These are phyloP conservation scores for Agriopis marginaria DNA, from an alignment of 2,888 invertebrate species.

Conservation along the genomic window DNA sequence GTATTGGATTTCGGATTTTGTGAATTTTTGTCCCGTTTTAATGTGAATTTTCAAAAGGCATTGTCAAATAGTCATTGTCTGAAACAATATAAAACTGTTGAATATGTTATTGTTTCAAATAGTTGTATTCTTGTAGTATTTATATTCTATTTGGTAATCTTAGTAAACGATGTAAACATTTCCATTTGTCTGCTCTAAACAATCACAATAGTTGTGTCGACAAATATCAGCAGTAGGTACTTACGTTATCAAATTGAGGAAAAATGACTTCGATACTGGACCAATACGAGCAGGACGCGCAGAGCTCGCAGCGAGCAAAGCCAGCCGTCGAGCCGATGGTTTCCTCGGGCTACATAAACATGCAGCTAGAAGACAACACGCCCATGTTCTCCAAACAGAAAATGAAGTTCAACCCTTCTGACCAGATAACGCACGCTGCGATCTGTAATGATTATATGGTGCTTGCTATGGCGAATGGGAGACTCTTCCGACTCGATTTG, in stretches of 20 bases:
- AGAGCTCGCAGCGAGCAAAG: constrained; percentile 75
- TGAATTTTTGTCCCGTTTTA: too few relatives aligned
- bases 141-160: too few relatives aligned
- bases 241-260: constrained; percentile 25
- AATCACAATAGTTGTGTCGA: not conserved
- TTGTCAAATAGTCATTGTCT: too few relatives aligned
- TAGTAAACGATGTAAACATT: too few relatives aligned
- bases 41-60: too few relatives aligned
- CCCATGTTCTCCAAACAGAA: constrained; percentile 95
- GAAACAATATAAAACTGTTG: too few relatives aligned
- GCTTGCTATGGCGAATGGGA: constrained; percentile 93
- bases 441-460: constrained; percentile 94
- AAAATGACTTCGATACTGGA: constrained; percentile 94
- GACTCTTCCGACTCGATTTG: constrained; percentile 93
- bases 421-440: constrained; percentile 92
- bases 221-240: not conserved
- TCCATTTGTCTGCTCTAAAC: too few relatives aligned
- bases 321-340: constrained; percentile 76
- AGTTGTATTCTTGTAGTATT: too few relatives aligned
- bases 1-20: too few relatives aligned
- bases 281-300: constrained; percentile 93
- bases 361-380: constrained; percentile 89
- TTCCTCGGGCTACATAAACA: constrained; percentile 83
- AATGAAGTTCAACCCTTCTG: constrained; percentile 92
- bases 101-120: not conserved